A percentile compares a stretch with the other conserved stretches of the same genome.
phyloP scores from a whole-genome alignment of 2,888 invertebrate genomes.

The Pandemis cinnamomeana region DNA sequence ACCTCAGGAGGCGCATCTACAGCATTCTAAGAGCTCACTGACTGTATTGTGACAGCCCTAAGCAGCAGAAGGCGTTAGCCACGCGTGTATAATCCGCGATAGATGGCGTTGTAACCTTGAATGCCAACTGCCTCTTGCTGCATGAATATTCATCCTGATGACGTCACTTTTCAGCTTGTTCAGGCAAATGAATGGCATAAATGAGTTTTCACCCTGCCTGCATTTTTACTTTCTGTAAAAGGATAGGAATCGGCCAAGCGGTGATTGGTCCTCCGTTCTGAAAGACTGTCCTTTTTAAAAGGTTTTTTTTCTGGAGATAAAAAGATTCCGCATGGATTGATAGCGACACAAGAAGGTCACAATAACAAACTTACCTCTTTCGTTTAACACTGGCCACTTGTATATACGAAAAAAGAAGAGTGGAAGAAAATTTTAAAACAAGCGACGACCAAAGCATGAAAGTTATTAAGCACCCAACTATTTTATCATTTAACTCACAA shows the following conservation, averaged over 20 bases:
- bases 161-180: slow-evolving; percentile 8
- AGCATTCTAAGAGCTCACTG: too few species aligned
- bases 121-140: neutral
- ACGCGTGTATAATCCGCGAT: slow-evolving; percentile 69
- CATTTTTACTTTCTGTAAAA: neutral
- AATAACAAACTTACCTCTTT: too few species aligned
- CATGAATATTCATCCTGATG: slow-evolving; percentile 32
- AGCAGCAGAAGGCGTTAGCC: slow-evolving; percentile 55
- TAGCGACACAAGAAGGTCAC: too few species aligned
- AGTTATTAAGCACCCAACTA: neutral
- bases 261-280: neutral
- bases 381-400: too few species aligned
- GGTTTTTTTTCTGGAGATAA: too few species aligned
- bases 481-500: neutral
- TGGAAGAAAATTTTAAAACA: too few species aligned
- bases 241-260: neutral
- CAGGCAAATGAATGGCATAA: neutral
- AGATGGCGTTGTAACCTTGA: slow-evolving; percentile 57
- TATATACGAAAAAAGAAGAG: too few species aligned
- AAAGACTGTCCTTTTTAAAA: too few species aligned
- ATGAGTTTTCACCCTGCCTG: neutral
- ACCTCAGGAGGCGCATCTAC: too few species aligned
- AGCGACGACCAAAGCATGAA: too few species aligned
- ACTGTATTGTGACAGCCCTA: slow-evolving; percentile 41
- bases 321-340: too few species aligned